phyloP scores from a whole-genome alignment of 2,888 invertebrate genomes.

The Eumerus sabulonum region DNA sequence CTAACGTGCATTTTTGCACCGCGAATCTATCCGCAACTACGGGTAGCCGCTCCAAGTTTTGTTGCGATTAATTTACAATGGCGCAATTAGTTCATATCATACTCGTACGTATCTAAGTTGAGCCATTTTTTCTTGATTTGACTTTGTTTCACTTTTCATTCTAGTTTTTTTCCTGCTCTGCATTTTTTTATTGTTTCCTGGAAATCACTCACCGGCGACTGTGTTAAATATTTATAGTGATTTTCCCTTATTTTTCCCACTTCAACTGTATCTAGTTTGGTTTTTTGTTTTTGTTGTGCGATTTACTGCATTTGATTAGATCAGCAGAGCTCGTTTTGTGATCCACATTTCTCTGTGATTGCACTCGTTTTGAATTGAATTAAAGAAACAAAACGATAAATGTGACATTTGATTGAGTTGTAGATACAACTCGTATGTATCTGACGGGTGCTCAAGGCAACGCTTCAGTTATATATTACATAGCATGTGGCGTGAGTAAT shows the following conservation, averaged over 20 bases:
- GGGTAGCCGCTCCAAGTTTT: slow-evolving; percentile 40
- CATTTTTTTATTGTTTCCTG: slow-evolving; percentile 36
- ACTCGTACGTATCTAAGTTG: no score
- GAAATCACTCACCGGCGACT: slow-evolving; percentile 23
- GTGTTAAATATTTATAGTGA: slow-evolving; percentile 13
- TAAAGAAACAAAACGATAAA: no score
- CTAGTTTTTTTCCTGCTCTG: neutral
- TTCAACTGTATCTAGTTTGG: slow-evolving; percentile 1
- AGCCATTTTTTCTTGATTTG: no score
- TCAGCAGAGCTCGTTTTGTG: slow-evolving; percentile 12
- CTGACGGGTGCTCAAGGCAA: neutral
- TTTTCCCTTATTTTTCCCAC: no score
- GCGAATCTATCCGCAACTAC: slow-evolving; percentile 43
- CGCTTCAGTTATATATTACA: slow-evolving; percentile 7
- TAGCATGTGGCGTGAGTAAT: slow-evolving; percentile 4
- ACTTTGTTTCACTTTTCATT: neutral
- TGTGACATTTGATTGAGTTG: slow-evolving; percentile 7
- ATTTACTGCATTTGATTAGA: slow-evolving; percentile 22
- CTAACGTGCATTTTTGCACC: slow-evolving; percentile 27
- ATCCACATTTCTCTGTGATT: slow-evolving; percentile 22
- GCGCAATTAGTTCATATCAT: slow-evolving; percentile 44
- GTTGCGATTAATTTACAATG: slow-evolving; percentile 57
- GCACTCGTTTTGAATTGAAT: slow-evolving; percentile 5
- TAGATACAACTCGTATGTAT: slow-evolving; percentile 5
- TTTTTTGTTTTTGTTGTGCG: slow-evolving; percentile 8